A percentile compares a stretch with the other conserved stretches of the same genome.
phyloP scores from a whole-genome alignment of 2,888 invertebrate genomes.

The Rhynchonema sp. region DNA sequence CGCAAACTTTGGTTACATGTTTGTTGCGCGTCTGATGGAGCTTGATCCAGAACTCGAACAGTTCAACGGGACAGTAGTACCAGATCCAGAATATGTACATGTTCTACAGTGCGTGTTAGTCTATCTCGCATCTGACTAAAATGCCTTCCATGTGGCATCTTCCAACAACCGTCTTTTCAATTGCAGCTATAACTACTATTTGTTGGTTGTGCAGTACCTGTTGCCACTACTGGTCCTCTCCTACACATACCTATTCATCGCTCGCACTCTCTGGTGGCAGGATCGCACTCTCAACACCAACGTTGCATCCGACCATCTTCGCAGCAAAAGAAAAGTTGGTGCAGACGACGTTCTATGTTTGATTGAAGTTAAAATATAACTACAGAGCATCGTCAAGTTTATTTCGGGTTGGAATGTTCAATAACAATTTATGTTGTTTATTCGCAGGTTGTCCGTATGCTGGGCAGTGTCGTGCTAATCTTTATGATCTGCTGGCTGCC shows the following conservation, averaged over 20 bases:
- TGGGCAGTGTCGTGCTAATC: constrained; percentile 18
- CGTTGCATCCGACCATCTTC: constrained; percentile 59
- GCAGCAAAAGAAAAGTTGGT: constrained; percentile 57
- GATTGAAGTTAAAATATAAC: not conserved
- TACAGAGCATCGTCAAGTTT: too few species aligned
- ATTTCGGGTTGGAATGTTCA: too few species aligned
- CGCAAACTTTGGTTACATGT: too few species aligned
- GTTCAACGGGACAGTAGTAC: too few species aligned
- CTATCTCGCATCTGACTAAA: not conserved
- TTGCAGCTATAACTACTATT: constrained; percentile 59
- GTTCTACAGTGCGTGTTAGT: not conserved
- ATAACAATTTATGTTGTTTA: too few species aligned
- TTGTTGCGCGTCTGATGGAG: too few species aligned
- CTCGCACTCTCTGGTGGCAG: constrained; percentile 63
- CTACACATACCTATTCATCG: constrained; percentile 59
- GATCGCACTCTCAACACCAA: constrained; percentile 66
- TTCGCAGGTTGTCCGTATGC: constrained; percentile 22
- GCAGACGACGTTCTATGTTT: not conserved
- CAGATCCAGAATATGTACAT: not conserved
- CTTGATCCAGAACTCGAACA: too few species aligned
- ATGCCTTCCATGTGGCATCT: constrained; percentile 12
- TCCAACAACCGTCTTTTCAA: not conserved
- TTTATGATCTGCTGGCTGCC: constrained; percentile 25
- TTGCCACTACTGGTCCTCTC: constrained; percentile 63
- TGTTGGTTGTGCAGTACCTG: constrained; percentile 61